Percentiles rank a stretch among this genome's conserved stretches.
Evolutionary conservation across 2,888 invertebrate genomes (phyloP).

Genomic region (Gisinianus flammeolus): DNA sequence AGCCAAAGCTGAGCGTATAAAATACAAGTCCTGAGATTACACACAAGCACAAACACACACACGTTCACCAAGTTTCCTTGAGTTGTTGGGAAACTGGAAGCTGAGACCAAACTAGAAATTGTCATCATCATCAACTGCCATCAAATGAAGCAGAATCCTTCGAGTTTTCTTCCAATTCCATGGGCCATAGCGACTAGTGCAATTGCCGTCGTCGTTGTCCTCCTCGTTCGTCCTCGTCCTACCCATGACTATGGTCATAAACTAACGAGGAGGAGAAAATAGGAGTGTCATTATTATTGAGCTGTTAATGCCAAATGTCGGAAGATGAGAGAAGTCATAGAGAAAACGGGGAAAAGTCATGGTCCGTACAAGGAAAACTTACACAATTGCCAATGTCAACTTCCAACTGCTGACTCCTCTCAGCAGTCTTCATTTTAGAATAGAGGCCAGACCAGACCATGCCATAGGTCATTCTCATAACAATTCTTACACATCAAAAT

Average conservation of each 20-base stretch:
- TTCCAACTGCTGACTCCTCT: neutral
- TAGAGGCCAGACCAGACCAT: neutral
- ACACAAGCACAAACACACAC: neutral
- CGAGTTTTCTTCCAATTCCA: neutral
- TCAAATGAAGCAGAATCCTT: slow-evolving; percentile 20
- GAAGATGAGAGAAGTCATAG: slow-evolving; percentile 33
- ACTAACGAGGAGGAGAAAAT: slow-evolving; percentile 3
- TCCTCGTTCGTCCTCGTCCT: too few species aligned
- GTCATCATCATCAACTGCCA: slow-evolving; percentile 4
- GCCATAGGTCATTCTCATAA: slow-evolving; percentile 46
- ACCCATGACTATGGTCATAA: neutral
- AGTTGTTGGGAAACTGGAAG: too few species aligned
- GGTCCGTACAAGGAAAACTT: neutral
- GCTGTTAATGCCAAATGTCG: slow-evolving; percentile 48
- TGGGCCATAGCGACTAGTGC: neutral
- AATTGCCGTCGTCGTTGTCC: neutral
- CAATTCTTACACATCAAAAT: slow-evolving; percentile 21
- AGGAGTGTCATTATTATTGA: slow-evolving; percentile 42
- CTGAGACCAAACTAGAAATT: neutral
- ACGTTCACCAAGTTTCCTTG: too few species aligned
- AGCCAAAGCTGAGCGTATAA: neutral
- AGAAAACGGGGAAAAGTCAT: neutral
- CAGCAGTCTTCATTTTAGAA: neutral
- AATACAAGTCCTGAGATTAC: neutral
- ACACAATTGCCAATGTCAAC: neutral